Evolutionary conservation across 2,888 invertebrate genomes (phyloP).

Genomic region (Monoplex corrugatus): DNA sequence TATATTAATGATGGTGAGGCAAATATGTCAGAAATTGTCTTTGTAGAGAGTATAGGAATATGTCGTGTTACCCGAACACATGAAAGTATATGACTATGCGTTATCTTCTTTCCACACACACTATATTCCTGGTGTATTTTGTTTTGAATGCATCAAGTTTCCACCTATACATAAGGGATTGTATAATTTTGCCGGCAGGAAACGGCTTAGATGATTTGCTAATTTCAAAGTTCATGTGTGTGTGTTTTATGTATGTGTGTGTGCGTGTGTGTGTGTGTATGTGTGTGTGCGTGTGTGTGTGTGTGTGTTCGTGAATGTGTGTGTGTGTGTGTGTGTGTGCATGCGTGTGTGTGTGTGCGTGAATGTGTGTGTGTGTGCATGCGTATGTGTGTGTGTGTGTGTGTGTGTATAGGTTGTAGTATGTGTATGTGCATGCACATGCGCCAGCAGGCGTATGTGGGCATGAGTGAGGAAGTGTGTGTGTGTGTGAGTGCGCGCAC

Average conservation of each 20-base stretch:
- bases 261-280: background rate
- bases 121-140: no score
- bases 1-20: no score
- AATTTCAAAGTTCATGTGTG: no score
- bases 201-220: no score
- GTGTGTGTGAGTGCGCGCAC: background rate
- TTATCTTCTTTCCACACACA: no score
- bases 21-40: no score
- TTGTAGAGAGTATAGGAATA: no score
- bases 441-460: background rate
- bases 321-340: background rate
- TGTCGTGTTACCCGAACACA: no score
- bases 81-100: no score
- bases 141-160: no score
- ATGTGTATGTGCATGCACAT: background rate
- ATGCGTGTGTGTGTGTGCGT: background rate
- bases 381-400: conserved; percentile 13
- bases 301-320: background rate
- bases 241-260: background rate
- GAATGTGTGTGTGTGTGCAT: conserved; percentile 1
- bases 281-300: background rate
- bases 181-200: no score
- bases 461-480: background rate
- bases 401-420: background rate
- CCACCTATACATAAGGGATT: no score